phyloP scores from a whole-genome alignment of 2,113 vertebrate genomes.

The rabbit (Oryctolagus cuniculus) region mOryCun1.1 NC_091433.1:30230001-30230500 shows the following conservation, averaged over 20 bases:
- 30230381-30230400: slow-evolving; percentile 38
- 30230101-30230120: slow-evolving; percentile 77
- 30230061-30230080: slow-evolving; percentile 83
- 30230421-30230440: slow-evolving; percentile 74
- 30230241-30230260: slow-evolving; percentile 58
- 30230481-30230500: slow-evolving; percentile 29
- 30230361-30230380: slow-evolving; percentile 62
- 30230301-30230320: neutral
- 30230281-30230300: neutral
- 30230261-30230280: slow-evolving; percentile 62
- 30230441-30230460: slow-evolving; percentile 52
- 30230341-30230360: slow-evolving; percentile 61
- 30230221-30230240: slow-evolving; percentile 63
- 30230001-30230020: slow-evolving; percentile 81
- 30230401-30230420: slow-evolving; percentile 63
- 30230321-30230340: neutral
- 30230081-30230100: slow-evolving; percentile 78
- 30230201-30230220: slow-evolving; percentile 71
- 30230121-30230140: slow-evolving; percentile 81
- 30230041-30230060: slow-evolving; percentile 83
- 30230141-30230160: slow-evolving; percentile 59
- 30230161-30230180: slow-evolving; percentile 65
- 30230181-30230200: slow-evolving; percentile 71
- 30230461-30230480: slow-evolving; percentile 46
- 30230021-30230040: slow-evolving; percentile 73